These are phyloP conservation scores for Strigamia maritima DNA, from an alignment of 2,888 invertebrate species.

Conservation along the genomic window DNA sequence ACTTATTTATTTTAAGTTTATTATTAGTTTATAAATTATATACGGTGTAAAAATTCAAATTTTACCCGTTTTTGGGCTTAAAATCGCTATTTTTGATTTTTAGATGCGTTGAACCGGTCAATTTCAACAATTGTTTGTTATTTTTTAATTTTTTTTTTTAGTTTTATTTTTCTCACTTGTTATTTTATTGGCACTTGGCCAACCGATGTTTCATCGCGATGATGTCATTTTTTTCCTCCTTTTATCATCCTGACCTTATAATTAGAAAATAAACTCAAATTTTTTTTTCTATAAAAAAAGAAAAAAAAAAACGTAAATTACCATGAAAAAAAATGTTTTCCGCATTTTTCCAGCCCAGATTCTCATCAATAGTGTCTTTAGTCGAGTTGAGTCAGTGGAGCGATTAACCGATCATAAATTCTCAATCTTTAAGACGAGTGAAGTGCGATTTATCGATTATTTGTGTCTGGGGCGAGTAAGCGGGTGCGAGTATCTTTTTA, in stretches of 20 bases:
- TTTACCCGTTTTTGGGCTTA: too few species aligned
- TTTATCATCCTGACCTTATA: not conserved
- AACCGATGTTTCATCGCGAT: not conserved
- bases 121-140: not conserved
- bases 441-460: not conserved
- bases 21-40: too few species aligned
- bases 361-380: not conserved
- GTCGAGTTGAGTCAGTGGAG: not conserved
- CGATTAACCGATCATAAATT: not conserved
- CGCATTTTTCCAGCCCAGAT: not conserved
- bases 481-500: slow-evolving; percentile 2
- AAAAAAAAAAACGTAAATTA: not conserved
- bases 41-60: too few species aligned
- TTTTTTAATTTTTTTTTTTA: not conserved
- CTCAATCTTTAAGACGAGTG: not conserved
- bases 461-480: not conserved
- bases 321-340: not conserved
- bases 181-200: not conserved
- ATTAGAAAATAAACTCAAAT: not conserved
- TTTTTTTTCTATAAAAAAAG: not conserved
- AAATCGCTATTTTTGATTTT: not conserved
- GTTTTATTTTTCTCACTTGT: not conserved
- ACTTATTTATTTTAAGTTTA: too few species aligned
- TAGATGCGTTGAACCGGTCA: not conserved
- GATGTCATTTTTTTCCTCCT: not conserved